Conservation (phyloP, 2,113 vertebrate genomes). For the Propithecus coquereli region DNA sequence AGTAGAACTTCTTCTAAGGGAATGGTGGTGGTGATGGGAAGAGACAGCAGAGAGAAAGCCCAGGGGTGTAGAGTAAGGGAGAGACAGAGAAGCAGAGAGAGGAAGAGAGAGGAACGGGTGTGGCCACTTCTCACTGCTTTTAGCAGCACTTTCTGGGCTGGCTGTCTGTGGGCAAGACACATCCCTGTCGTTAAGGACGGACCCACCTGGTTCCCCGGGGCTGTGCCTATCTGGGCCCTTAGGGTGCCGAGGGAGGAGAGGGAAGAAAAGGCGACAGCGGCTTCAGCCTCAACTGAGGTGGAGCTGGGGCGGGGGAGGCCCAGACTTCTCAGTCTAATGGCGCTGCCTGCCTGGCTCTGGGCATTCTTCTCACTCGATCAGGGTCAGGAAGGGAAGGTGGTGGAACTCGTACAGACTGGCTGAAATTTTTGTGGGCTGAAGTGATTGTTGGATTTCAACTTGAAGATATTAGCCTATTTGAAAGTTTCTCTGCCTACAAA, state of each 20-base stretch:
- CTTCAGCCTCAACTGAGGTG: background rate
- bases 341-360: background rate
- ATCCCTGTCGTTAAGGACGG: background rate
- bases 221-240: background rate
- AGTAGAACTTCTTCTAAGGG: background rate
- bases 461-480: background rate
- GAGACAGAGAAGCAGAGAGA: background rate
- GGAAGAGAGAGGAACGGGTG: background rate
- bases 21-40: background rate
- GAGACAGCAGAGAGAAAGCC: background rate
- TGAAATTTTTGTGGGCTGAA: background rate
- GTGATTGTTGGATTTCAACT: background rate
- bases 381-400: background rate
- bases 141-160: background rate
- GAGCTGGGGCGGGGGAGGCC: background rate
- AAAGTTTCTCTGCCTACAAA: slow-evolving; percentile 24
- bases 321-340: background rate
- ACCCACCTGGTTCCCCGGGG: background rate
- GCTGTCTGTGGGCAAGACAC: background rate
- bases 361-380: background rate
- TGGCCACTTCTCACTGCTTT: background rate
- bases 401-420: background rate
- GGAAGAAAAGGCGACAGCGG: background rate
- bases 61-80: rapidly evolving
- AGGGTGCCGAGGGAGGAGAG: background rate